phyloP scores from a whole-genome alignment of 1,140 invertebrate species.

The Helicoverpa zea region DNA sequence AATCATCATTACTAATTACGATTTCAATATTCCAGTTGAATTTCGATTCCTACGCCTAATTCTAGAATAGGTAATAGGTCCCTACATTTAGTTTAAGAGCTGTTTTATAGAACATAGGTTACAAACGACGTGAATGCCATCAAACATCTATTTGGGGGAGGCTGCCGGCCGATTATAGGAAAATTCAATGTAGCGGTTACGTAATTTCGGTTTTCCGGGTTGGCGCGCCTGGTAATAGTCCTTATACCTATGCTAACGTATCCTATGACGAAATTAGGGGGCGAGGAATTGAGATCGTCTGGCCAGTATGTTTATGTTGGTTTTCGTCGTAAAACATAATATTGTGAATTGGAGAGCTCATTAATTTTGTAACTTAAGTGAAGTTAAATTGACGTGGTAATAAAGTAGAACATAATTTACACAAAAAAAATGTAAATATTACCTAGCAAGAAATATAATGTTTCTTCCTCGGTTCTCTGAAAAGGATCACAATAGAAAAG shows the following conservation, averaged over 20 bases:
- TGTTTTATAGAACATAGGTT: constrained; percentile 8
- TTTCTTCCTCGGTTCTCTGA: background rate
- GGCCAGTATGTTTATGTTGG: background rate
- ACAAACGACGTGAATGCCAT: constrained; percentile 40
- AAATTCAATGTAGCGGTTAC: constrained; percentile 79
- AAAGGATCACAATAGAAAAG: background rate
- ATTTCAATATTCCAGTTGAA: background rate
- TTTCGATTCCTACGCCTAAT: background rate
- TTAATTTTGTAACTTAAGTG: too few species aligned
- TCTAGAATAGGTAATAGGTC: too few species aligned
- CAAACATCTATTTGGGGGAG: constrained; percentile 54
- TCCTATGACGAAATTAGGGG: constrained; percentile 9
- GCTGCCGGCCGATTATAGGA: constrained; percentile 67
- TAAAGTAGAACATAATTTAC: too few species aligned
- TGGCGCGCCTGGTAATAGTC: constrained; percentile 73
- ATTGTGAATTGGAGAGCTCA: too few species aligned
- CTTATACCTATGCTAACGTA: constrained; percentile 42
- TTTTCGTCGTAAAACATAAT: background rate
- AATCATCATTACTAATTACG: background rate
- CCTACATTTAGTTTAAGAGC: constrained; percentile 3
- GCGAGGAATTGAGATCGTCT: constrained; percentile 14
- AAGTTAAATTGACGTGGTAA: too few species aligned
- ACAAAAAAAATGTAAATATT: too few species aligned
- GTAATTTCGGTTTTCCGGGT: constrained; percentile 82
- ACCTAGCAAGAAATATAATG: too few species aligned